A percentile compares a stretch with the other conserved stretches of the same genome.
Conservation (phyloP, 2,113 vertebrate species). For the Cochlearius cochlearius region DNA sequence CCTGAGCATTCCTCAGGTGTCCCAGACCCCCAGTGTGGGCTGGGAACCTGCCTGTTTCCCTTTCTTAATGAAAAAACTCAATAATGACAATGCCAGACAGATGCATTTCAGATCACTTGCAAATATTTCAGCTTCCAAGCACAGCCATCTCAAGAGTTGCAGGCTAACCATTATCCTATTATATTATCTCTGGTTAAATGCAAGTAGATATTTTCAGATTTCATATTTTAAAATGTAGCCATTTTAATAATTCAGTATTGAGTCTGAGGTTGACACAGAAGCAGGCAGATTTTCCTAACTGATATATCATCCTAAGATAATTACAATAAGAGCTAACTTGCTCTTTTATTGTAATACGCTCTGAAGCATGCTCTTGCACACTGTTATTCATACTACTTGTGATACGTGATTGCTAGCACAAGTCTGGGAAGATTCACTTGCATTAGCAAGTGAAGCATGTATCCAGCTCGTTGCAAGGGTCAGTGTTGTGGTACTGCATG, state of each 20-base stretch:
- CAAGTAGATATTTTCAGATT: not conserved
- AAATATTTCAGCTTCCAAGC: not conserved
- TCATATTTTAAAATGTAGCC: not conserved
- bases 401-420: not conserved
- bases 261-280: not conserved
- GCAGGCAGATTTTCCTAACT: not conserved
- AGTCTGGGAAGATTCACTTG: not conserved
- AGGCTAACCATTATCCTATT: not conserved
- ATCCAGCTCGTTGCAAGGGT: not conserved
- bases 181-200: not conserved
- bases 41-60: not conserved
- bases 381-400: fast-evolving
- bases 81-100: not conserved
- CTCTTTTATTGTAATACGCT: not conserved
- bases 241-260: not conserved
- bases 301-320: not conserved
- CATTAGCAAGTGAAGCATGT: not conserved
- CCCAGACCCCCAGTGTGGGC: not conserved
- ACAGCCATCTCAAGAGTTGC: not conserved
- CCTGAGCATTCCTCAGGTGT: not conserved
- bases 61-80: not conserved
- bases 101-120: not conserved
- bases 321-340: not conserved
- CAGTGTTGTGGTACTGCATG: fast-evolving
- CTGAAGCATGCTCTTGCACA: not conserved